phyloP scores from a whole-genome alignment of 2,797 vertebrate species.

The Argya squamiceps region DNA sequence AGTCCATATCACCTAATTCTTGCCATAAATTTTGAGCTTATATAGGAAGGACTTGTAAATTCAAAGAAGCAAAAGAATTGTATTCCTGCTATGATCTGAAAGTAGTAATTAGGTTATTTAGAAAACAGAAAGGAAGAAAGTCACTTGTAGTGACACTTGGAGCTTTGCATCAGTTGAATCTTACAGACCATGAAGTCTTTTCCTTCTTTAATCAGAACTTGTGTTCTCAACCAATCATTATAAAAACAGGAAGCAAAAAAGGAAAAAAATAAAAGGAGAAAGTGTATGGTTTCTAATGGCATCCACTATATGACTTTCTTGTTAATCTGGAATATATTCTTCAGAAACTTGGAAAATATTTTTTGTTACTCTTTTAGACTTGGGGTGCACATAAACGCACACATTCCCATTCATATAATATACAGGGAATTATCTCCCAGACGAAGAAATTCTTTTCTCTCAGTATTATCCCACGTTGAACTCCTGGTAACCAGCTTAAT shows the following conservation, averaged over 20 bases:
- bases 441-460: neutral
- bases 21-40: neutral
- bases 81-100: neutral
- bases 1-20: neutral
- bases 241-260: neutral
- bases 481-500: neutral
- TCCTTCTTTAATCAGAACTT: neutral
- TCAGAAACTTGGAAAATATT: neutral
- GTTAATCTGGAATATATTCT: neutral
- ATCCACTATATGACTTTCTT: neutral
- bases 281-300: neutral
- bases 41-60: neutral
- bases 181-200: neutral
- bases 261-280: neutral
- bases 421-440: neutral
- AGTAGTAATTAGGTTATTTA: conserved; percentile 20
- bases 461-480: neutral
- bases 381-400: neutral
- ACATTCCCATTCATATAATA: neutral
- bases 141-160: neutral
- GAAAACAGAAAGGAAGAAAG: neutral
- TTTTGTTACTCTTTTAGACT: neutral
- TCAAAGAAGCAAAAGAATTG: conserved; percentile 5
- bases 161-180: neutral
- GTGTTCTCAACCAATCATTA: neutral